Base-by-base conservation (phyloP, 2,888 invertebrate species). In the Tiliacea citrago region DNA sequence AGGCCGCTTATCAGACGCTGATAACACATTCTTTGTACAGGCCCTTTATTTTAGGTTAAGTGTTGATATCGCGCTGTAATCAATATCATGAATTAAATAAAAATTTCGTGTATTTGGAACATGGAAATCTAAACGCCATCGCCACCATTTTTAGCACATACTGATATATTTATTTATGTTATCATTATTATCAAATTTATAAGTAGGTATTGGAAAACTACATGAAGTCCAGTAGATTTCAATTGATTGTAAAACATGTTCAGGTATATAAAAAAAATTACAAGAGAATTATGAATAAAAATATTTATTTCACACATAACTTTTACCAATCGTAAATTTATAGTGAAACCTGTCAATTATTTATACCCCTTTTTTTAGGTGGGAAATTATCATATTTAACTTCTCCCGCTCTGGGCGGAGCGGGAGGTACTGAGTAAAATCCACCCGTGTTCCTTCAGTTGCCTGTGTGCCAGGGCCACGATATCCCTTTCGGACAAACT, bases 1-100 rank as follows among this genome's bases (percentile, higher is more conserved):
- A 91, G 86, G 88, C 80, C 75, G 89, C 91, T 95, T 95, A 95
- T 95, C 95, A 84, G 63, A 29, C 24, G 35, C 79, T 89, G 95
- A 95, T 95, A 95, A 94, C 86, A 75, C 71, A 89, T 90, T 90
- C 89, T 91, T 91, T 88, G 87, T 86, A 87, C 86, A 75, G 85
- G 88, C 90, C 89, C 90, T 92, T 90, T 89, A 90, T 91, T 91
- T 90, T 86, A 90, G 89, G 91, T 89, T 90, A 89, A 82, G 69
- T 35, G 77, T 76, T 71, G 72, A 86, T 89, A 89, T 86, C 77
- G 73, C 75, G 71, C 42, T 81, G 77, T 84, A 86, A 88, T 88
- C 85, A 86, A 86, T 85, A 76, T 68, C 72, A 12, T 69, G 79
- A 75, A 82, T 74, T 72, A 53, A 78, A 78, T 72, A 53, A 74